Conservation (phyloP, 37 sponge, comb jelly and placozoan species). For the Cliona cf. orientalis region DNA sequence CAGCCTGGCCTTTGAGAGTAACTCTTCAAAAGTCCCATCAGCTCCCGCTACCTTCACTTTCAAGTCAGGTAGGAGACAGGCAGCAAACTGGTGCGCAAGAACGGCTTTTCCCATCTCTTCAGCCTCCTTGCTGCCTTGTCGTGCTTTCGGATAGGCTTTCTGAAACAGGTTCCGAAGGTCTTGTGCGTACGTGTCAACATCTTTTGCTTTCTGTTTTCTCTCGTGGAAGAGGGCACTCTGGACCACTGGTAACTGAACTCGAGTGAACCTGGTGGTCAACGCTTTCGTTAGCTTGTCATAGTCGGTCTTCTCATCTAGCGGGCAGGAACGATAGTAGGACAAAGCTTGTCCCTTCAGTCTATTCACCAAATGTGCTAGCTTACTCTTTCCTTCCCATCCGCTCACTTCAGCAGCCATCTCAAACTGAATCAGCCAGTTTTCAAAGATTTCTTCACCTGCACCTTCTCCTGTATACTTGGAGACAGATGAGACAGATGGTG, state of each 20-base stretch:
- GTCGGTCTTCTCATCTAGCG: constrained; percentile 16
- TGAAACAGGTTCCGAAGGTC: constrained; percentile 37
- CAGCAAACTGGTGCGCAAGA: constrained; percentile 38
- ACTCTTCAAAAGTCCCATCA: constrained; percentile 28
- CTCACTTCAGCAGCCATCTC: no score
- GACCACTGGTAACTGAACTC: constrained; percentile 35
- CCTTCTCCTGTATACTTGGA: no score
- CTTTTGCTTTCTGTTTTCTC: no score
- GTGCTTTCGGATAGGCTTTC: constrained; percentile 29
- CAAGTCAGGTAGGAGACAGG: constrained; percentile 15
- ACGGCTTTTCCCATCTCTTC: no score
- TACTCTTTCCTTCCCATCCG: no score
- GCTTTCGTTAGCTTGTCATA: constrained; percentile 20
- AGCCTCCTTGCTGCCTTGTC: constrained; percentile 15
- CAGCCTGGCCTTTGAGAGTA: constrained; percentile 32
- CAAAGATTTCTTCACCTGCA: no score
- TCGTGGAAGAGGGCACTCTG: constrained; percentile 48
- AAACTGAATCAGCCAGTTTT: no score
- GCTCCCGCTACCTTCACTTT: constrained; percentile 26
- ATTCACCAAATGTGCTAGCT: constrained; percentile 39
- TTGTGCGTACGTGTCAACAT: constrained; percentile 48
- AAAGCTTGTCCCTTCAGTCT: constrained; percentile 37
- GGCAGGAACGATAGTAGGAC: constrained; percentile 36
- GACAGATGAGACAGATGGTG: no score
- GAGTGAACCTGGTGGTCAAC: constrained; percentile 35